Conservation (phyloP, 2,113 vertebrate genomes). For the Ophiodon elongatus region DNA sequence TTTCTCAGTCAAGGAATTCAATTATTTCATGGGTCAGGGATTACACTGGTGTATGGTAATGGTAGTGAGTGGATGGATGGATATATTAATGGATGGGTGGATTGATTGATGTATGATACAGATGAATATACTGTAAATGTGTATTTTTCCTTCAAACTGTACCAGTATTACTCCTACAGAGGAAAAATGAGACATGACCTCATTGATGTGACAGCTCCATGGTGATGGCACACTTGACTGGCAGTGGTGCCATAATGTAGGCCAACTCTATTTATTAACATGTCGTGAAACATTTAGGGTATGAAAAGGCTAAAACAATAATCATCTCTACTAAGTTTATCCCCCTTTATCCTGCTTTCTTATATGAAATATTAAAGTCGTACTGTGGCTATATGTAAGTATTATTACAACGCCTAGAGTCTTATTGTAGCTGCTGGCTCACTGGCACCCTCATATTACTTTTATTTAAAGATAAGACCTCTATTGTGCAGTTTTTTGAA, state of each 20-base stretch:
- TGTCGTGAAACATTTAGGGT: constrained; percentile 26
- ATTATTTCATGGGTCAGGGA: constrained; percentile 5
- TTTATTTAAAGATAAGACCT: constrained; percentile 51
- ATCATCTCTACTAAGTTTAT: constrained; percentile 1
- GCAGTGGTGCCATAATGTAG: constrained; percentile 60
- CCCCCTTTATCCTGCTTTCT: constrained; percentile 11
- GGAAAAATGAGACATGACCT: constrained; percentile 61
- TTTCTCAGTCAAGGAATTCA: constrained; percentile 10
- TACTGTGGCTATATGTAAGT: constrained; percentile 28
- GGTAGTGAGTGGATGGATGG: background rate
- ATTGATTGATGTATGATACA: background rate
- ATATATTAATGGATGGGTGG: background rate
- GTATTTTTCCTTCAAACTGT: constrained; percentile 4
- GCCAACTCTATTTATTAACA: constrained; percentile 50
- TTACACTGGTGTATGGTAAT: background rate
- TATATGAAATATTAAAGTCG: constrained; percentile 56
- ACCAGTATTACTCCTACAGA: constrained; percentile 1
- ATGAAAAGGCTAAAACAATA: constrained; percentile 17
- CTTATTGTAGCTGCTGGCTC: constrained; percentile 20
- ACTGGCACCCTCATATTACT: constrained; percentile 43
- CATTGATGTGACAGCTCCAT: constrained; percentile 71
- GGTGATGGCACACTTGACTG: constrained; percentile 67
- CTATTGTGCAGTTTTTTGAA: constrained; percentile 55
- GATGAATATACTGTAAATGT: background rate
- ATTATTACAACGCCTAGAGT: constrained; percentile 29